These are phyloP conservation scores for Sitophilus oryzae DNA, from an alignment of 1,140 invertebrate genomes.

Conservation along the genomic window DNA sequence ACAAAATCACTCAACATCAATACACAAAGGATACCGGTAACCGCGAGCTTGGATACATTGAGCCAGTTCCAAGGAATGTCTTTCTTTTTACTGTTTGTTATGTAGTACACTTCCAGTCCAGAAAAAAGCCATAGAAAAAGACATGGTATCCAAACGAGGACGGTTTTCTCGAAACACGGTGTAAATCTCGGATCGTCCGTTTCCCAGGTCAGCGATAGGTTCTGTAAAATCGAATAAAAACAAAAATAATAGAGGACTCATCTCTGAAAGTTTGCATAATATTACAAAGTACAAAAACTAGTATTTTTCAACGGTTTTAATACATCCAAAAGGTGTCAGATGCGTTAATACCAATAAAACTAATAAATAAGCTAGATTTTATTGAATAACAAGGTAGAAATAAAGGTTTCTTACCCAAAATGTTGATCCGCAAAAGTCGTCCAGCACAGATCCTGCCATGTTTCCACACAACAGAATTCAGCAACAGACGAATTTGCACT, in stretches of 20 bases:
- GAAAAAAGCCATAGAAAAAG: conserved; percentile 74
- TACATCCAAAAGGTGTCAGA: neutral
- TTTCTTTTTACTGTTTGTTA: conserved; percentile 66
- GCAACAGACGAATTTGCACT: conserved; percentile 4
- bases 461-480: conserved; percentile 4
- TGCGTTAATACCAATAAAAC: neutral
- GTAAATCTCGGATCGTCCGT: conserved; percentile 77
- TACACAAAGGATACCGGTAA: conserved; percentile 57
- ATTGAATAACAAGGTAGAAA: conserved; percentile 56
- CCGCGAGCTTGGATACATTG: conserved; percentile 71
- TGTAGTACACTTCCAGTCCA: conserved; percentile 72
- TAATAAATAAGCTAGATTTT: neutral
- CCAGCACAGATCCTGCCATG: conserved; percentile 40
- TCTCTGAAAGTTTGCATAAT: neutral
- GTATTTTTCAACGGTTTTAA: no score
- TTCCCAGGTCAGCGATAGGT: conserved; percentile 61
- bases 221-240: conserved; percentile 18
- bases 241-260: neutral
- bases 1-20: conserved; percentile 55
- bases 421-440: conserved; percentile 55
- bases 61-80: conserved; percentile 77
- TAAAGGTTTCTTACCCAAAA: conserved; percentile 55
- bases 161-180: conserved; percentile 81
- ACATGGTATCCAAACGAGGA: conserved; percentile 82
- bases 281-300: neutral